Percentiles rank a stretch among this genome's conserved stretches.
phyloP scores from a whole-genome alignment of 2,888 invertebrate species.

The Ametastegia equiseti region DNA sequence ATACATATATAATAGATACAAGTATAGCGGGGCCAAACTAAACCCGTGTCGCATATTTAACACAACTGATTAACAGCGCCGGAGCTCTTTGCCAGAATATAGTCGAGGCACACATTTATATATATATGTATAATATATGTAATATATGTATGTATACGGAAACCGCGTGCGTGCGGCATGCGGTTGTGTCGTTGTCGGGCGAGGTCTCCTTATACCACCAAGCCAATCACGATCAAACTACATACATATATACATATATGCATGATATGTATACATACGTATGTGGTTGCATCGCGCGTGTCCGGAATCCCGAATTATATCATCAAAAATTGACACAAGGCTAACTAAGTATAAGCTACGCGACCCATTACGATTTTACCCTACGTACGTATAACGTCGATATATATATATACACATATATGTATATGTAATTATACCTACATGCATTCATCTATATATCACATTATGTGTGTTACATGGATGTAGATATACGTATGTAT shows the following conservation, averaged over 20 bases:
- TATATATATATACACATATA: too few relatives aligned
- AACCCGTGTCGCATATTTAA: constrained; percentile 29
- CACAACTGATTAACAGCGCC: neutral
- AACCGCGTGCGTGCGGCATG: neutral
- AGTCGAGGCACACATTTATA: neutral
- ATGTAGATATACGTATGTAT: neutral
- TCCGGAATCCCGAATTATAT: constrained; percentile 15
- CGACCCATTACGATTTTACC: neutral
- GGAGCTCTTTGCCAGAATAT: too few relatives aligned
- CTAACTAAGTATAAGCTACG: neutral
- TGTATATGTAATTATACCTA: neutral
- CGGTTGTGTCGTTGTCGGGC: too few relatives aligned
- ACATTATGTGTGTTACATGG: too few relatives aligned
- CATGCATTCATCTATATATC: neutral
- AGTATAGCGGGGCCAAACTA: neutral
- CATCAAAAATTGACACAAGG: constrained; percentile 14
- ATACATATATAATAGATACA: neutral
- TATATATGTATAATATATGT: too few relatives aligned
- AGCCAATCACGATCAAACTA: too few relatives aligned
- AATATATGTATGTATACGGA: too few relatives aligned
- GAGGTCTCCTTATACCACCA: too few relatives aligned
- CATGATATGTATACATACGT: too few relatives aligned
- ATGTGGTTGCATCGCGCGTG: constrained; percentile 1
- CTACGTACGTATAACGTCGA: too few relatives aligned
- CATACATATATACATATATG: too few relatives aligned